Conservation (phyloP, 2,888 invertebrate species). For the Sepiola atlantica region DNA sequence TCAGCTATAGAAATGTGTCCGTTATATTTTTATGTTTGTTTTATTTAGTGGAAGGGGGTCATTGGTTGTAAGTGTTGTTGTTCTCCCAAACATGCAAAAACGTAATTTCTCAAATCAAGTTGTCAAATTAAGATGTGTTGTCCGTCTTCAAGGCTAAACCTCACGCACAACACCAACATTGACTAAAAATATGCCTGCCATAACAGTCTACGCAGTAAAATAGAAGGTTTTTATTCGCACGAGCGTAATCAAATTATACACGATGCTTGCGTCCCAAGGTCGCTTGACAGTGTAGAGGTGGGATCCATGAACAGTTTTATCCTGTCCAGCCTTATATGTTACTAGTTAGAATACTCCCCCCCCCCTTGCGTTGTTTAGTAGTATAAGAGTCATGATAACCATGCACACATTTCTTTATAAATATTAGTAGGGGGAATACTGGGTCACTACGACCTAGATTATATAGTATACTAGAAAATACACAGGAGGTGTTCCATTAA, state of each 20-base stretch:
- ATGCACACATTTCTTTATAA: too few relatives aligned
- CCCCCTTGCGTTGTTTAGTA: too few relatives aligned
- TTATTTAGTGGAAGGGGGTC: neutral
- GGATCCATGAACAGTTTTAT: neutral
- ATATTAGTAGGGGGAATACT: too few relatives aligned
- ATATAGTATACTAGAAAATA: too few relatives aligned
- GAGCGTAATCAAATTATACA: neutral
- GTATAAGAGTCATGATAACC: too few relatives aligned
- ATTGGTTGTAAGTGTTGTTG: neutral
- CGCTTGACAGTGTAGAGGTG: neutral
- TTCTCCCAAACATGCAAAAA: neutral
- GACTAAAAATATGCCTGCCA: neutral
- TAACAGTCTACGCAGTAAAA: neutral
- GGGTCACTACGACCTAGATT: too few relatives aligned
- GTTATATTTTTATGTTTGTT: neutral
- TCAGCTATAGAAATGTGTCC: neutral
- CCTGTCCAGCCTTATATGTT: neutral
- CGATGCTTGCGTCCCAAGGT: neutral
- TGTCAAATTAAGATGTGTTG: neutral
- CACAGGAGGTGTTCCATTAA: too few relatives aligned
- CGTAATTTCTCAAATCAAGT: conserved; percentile 32
- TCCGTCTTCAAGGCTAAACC: neutral
- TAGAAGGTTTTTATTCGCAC: neutral
- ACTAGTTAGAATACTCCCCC: too few relatives aligned
- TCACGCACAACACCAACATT: neutral